Base-by-base conservation (phyloP, 2,888 invertebrate species). In the Acanthococcus lagerstroemiae region DNA sequence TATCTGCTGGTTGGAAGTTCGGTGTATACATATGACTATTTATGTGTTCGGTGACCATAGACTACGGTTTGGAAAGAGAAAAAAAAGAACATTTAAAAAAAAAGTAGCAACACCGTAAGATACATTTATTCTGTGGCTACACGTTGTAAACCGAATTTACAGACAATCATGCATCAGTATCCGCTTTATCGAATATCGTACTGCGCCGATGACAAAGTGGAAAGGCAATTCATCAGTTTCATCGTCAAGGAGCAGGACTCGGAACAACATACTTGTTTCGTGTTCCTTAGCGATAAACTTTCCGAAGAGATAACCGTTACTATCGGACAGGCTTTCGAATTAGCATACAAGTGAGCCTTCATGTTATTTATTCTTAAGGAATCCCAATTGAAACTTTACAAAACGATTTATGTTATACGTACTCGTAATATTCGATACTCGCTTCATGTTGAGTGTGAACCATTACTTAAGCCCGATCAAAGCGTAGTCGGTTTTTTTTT, bases 141-240 rank as follows among this genome's bases (percentile, higher is more conserved):
- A 55, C 61, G 45, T 45, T 68, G 65, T 9, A 67, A 66, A 60
- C 55, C 54, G 57, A 30, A 63, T 56, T 73, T 76, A 4, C 75
- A 83, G 82, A 78, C 80, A 74, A 91, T 95, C 67, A 81, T 95
- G 75, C 90, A 95, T 78, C 94, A 95, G 77, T 96, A 95, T 77
- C 96, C 96, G 0, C 80, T 97, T 54, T 95, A 96, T 77, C 85
- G 95, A 79, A 97, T 97, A 78, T 96, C 95, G 0, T 97, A 97
- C 79, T 97, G 96, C 80, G 96, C 97, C 1, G 97, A 97, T 76
- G 97, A 97, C 78, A 97, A 97, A 76, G 92, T 94, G 60, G 95
- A 95, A 72, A 96, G 95, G 77, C 90, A 92, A 72, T 95, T 95
- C 79, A 95, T 97, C 79, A 92, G 92, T 7, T 95, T 94, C 77